Evolutionary conservation across 2,113 vertebrate species (phyloP).

Genomic region (Nesospiza acunhae): DNA sequence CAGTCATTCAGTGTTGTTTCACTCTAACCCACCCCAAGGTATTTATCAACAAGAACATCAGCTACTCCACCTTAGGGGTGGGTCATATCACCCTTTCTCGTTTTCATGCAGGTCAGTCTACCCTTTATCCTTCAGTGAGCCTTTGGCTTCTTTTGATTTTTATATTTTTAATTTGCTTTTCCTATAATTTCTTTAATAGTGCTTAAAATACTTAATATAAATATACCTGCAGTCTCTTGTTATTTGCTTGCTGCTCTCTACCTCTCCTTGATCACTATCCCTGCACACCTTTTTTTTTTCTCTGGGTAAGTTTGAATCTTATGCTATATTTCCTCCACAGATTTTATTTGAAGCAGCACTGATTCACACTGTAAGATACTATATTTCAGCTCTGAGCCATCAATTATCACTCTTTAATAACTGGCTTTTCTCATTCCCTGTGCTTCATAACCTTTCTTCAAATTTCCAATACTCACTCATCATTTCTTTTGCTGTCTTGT

Average conservation of each 20-base stretch:
- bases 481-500: neutral
- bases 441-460: neutral
- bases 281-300: accelerated
- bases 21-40: neutral
- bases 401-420: conserved; percentile 18
- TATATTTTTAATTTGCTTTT: neutral
- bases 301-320: neutral
- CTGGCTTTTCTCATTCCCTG: neutral
- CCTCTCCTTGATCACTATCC: neutral
- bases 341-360: neutral
- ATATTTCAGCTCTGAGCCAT: neutral
- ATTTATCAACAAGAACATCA: neutral
- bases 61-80: too few relatives aligned
- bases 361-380: neutral
- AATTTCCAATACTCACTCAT: neutral
- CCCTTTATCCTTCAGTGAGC: neutral
- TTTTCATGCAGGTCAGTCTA: neutral
- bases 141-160: neutral
- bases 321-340: neutral
- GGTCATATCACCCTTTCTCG: accelerated
- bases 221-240: neutral
- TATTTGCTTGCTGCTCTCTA: neutral
- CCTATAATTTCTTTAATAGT: neutral
- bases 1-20: neutral
- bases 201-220: neutral